Percentiles rank a stretch among this genome's conserved stretches.
Evolutionary conservation across 2,797 vertebrate species (phyloP).

Genomic region (Enteromius anoplus): DNA sequence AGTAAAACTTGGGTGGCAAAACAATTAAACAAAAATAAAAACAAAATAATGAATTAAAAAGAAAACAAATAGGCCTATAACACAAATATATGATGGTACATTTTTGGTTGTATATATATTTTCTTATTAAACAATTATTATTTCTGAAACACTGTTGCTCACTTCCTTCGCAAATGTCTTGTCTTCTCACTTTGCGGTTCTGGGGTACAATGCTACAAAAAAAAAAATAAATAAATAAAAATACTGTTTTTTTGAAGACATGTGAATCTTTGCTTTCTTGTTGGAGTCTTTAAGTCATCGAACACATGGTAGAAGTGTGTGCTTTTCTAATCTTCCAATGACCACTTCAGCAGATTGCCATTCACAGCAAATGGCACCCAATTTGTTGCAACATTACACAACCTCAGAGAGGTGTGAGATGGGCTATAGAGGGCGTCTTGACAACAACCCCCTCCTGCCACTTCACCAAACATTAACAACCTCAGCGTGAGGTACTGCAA

Average conservation of each 20-base stretch:
- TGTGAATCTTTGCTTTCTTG: constrained; percentile 24
- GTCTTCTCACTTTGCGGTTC: background rate
- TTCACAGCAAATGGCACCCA: constrained; percentile 51
- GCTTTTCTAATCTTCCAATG: constrained; percentile 47
- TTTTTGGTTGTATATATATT: background rate
- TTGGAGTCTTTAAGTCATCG: constrained; percentile 25
- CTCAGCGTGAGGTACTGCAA: constrained; percentile 19
- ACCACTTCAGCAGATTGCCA: constrained; percentile 48
- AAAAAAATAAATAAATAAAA: background rate
- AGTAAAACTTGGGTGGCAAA: constrained; percentile 7
- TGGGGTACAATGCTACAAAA: background rate
- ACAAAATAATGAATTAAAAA: constrained; percentile 59
- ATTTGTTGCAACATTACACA: constrained; percentile 32
- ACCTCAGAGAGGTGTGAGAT: background rate
- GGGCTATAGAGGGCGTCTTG: background rate
- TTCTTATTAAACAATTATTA: background rate
- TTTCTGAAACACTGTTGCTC: background rate
- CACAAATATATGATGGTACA: background rate
- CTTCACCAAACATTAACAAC: constrained; percentile 40
- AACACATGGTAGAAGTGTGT: constrained; percentile 2
- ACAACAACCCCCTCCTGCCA: background rate
- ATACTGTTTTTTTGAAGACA: background rate
- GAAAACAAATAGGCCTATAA: constrained; percentile 20
- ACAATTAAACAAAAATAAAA: constrained; percentile 46
- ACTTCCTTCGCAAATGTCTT: background rate